phyloP scores from a whole-genome alignment of 2,113 vertebrate species.

The Passer montanus region DNA sequence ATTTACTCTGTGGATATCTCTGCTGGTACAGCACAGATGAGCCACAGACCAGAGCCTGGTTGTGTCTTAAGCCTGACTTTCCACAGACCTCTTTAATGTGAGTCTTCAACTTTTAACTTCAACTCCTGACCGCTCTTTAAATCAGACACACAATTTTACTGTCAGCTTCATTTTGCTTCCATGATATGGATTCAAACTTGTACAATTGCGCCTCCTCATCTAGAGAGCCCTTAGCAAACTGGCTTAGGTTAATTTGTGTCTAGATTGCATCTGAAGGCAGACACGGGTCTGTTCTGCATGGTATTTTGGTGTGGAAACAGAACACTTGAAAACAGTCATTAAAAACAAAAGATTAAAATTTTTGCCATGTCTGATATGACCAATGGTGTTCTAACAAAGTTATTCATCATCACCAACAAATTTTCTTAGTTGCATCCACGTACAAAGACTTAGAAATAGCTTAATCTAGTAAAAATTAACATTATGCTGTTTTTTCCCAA shows the following conservation, averaged over 20 bases:
- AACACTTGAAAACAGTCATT: neutral
- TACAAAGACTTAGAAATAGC: neutral
- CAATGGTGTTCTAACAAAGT: neutral
- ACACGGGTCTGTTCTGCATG: neutral
- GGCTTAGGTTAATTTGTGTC: neutral
- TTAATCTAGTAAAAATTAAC: neutral
- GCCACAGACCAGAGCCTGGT: neutral
- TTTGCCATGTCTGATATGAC: neutral
- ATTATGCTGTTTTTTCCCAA: accelerated
- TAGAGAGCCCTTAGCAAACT: neutral
- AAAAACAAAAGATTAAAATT: neutral
- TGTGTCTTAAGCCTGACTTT: neutral
- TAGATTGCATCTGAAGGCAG: neutral
- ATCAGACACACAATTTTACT: neutral
- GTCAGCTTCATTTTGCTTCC: neutral
- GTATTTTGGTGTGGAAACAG: neutral
- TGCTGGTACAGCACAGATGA: neutral
- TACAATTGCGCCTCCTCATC: neutral
- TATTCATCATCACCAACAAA: neutral
- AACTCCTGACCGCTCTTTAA: neutral
- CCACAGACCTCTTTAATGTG: neutral
- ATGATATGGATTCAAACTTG: neutral
- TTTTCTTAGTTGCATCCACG: neutral
- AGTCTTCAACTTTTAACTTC: neutral
- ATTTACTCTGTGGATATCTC: neutral